Evolutionary conservation across 2,113 vertebrate species (phyloP).

Genomic region (Gnathonemus longibarbis): DNA sequence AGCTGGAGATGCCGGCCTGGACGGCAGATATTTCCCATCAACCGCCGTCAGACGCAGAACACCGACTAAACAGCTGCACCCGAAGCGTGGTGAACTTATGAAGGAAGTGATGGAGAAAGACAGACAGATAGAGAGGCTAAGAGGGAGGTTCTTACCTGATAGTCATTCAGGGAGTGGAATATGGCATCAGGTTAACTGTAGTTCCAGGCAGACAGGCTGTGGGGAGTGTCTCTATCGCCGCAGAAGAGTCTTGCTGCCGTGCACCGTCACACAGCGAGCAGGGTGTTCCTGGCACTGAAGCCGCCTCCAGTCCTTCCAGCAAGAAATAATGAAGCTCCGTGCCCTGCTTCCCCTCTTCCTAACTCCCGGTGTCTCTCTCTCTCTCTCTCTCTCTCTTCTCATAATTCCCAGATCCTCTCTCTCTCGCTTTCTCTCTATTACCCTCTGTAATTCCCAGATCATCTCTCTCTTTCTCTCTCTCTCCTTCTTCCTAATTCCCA

Average conservation of each 20-base stretch:
- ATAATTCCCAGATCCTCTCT: background rate
- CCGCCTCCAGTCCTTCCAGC: background rate
- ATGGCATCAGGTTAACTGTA: background rate
- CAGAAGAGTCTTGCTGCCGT: background rate
- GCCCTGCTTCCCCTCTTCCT: background rate
- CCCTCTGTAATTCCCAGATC: background rate
- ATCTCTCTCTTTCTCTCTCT: background rate
- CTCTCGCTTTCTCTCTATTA: background rate
- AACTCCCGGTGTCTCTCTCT: background rate
- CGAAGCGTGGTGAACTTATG: background rate
- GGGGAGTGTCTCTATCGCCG: background rate
- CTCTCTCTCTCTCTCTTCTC: background rate
- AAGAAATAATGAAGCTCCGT: background rate
- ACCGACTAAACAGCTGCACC: background rate
- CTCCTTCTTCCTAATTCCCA: no score
- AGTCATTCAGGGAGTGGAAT: background rate
- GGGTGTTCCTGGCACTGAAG: background rate
- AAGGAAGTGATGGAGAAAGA: background rate
- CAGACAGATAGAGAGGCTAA: background rate
- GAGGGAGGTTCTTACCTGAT: background rate
- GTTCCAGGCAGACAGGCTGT: background rate
- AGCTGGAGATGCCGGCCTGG: background rate
- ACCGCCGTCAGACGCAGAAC: background rate
- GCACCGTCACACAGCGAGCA: background rate
- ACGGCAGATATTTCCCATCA: background rate